Evolutionary conservation across 2,113 vertebrate species (phyloP), one percentile per base, ranked within the genome.

Genomic region (Gallinago paraguaiae): DNA sequence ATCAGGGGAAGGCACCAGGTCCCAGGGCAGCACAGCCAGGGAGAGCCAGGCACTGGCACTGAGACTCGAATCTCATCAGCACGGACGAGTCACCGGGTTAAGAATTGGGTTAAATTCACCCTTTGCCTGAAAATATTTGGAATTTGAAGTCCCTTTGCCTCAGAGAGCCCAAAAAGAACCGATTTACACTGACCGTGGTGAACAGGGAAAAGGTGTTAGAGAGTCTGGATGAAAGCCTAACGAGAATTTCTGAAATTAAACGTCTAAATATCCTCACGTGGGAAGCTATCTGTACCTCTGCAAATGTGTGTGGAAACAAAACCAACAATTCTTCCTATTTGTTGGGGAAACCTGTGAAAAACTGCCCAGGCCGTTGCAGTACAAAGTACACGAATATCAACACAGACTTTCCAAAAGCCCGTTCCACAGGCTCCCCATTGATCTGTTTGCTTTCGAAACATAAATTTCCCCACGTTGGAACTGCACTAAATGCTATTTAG

Each of bases 401-500:
- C 48, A 3, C 3, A 79, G 68, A 46, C 53, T 53, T 84, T 92
- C 93, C 67, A 20, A 39, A 57, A 81, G 71, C 92, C 20, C 7
- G 11, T 28, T 93, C 91, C 28, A 45, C 90, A 56, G 67, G 54
- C 87, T 92, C 72, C 18, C 71, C 82, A 65, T 54, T 28, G 86
- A 96, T 92, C 90, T 88, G 69, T 86, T 95, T 83, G 95, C 95
- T 95, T 95, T 80, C 79, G 90, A 86, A 92, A 96, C 88, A 57
- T 30, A 93, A 90, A 92, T 91, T 95, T 97, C 96, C 96, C 89
- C 79, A 33, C 37, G 56, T 19, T 79, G 93, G 93, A 97, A 94
- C 95, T 71, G 96, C 76, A 94, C 97, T 98, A 98, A 98, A 97
- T 33, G 97, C 98, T 98, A 90, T 97, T 98, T 97, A 98, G 97